Base-by-base conservation (phyloP, 1,140 invertebrate genomes). In the Andricus grossulariae region DNA sequence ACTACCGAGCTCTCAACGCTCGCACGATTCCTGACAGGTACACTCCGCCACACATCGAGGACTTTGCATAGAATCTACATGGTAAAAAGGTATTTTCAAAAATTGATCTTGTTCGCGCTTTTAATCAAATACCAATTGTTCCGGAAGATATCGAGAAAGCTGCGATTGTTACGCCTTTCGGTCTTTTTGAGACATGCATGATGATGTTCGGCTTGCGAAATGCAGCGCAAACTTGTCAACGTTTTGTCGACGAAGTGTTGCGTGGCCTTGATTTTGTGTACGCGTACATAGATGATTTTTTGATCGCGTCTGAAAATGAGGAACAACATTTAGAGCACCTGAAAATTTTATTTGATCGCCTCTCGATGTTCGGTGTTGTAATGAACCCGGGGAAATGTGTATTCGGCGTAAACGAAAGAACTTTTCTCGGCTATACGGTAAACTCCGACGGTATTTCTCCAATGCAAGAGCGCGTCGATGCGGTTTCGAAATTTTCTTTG, bases 51-150 rank as follows among this genome's bases (percentile, higher is more conserved):
- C 70, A 74, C 50, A 71, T 88, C 5, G 52, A 75, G 15, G 83
- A 85, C 52, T 84, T 83, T 10, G 76, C 92, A 3, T 80, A 86
- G 49, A 73, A 66, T 5, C 16, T 55, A 15, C n/a, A n/a, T n/a
- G n/a, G n/a, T n/a, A n/a, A n/a, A n/a, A n/a, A n/a, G n/a, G n/a
- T n/a, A n/a, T n/a, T 93, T 73, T 84, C 88, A 0, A 81, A 80
- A 0, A 70, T 93, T 2, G 92, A 93, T 84, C 71, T 92, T 3
- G 75, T 77, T 0, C 83, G 84, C 21, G 92, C 92, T 50, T 55
- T 12, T 21, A 15, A 32, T 21, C 55, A 55, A 32, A 32, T 54
- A 6, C 50, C 50, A 21, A 32, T 50, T 3, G 19, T 18, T n/a
- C 54, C 54, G 0, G 19, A 19, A 19, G 19, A 57, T 7, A 19